Base-by-base conservation (phyloP, 2,888 invertebrate genomes). In the Drosophila stalkeri region DNA sequence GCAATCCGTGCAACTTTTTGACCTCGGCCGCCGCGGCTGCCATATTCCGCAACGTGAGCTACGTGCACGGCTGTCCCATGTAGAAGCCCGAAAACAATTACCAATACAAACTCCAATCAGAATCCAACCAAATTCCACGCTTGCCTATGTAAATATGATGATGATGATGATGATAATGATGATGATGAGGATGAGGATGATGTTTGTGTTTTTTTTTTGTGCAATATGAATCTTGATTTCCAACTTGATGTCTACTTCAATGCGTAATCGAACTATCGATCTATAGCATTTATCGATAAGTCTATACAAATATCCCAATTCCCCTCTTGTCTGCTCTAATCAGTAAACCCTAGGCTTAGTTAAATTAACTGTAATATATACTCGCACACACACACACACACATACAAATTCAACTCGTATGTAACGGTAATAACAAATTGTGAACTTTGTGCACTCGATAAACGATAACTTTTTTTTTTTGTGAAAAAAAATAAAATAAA, bases 1-100 rank as follows among this genome's bases (percentile, higher is more conserved):
- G 89, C 47, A 93, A 93, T 91, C 92, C 93, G 23, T 95, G 95
- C 78, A 95, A 95, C 77, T 96, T 96, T 91, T 93, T 96, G 49
- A 95, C 95, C 37, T 95, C 96, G 6, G 96, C 96, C 0, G 93
- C 93, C 3, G 93, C 93, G 20, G 96, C 96, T 0, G 96, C 96
- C 43, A 95, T 96, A 75, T 96, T 96, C 89, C 95, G 96, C 71
- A 96, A 96, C 89, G 96, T 96, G 56, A 95, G 96, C 68, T 96
- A 96, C 88, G 96, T 96, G 1, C 96, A 96, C 84, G 95, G 96
- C 33, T 96, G 96, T 86, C 96, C 95, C 64, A 94, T 96, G 91
- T 96, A 95, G 94, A 46, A 12, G 39, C 14, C 14, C 27, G 4
- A 37, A 37, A 0, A 4, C 14, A 5, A 14, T 18, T 18, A 6